Base-by-base conservation (phyloP, 2,797 vertebrate species). In the Linurgus olivaceus region DNA sequence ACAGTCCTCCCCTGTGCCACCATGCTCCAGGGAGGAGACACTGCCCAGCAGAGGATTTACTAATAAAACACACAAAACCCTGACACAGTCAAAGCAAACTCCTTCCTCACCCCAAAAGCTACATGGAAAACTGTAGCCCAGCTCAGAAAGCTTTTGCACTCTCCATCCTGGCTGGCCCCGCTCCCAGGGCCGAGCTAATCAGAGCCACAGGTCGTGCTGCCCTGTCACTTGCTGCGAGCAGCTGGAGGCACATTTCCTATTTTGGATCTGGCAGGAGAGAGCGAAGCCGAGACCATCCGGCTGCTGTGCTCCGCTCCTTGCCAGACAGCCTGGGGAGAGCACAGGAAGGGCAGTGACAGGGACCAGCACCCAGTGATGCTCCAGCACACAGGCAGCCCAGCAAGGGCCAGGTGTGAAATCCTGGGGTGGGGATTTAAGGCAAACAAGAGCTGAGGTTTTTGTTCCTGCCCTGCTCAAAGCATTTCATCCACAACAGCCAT, bases 181-280 rank as follows among this genome's bases (percentile, higher is more conserved):
- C 65, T 82, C 71, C 90, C 93, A 47, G 61, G 77, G 38, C 73
- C 1, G 0, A 65, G 81, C 87, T 85, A 73, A 87, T 77, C 29
- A 42, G 52, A 82, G 87, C 35, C 12, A 11, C 2, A 5, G 86
- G 89, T 86, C 3, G 0, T 19, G 75, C n/a, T 28, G 35, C 82
- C 83, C 78, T 23, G 71, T 66, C 72, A 17, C 81, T 96, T 7
- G 77, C 84, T 50, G 52, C 1, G 54, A 91, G 78, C 81, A 86
- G 88, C 88, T 83, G 84, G 75, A 91, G 17, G 11, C 81, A 91
- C 13, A 88, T 86, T 91, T 83, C 95, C 92, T 96, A 95, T 93
- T 96, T 96, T 89, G 94, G 94, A 58, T 20, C 45, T 73, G 51
- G 52, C 26, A 16, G 75, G 44, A 3, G 7, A 83, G 40, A 66